These are phyloP conservation scores for Punctoribates punctum DNA, from an alignment of 2,888 invertebrate genomes.

Conservation along the genomic window DNA sequence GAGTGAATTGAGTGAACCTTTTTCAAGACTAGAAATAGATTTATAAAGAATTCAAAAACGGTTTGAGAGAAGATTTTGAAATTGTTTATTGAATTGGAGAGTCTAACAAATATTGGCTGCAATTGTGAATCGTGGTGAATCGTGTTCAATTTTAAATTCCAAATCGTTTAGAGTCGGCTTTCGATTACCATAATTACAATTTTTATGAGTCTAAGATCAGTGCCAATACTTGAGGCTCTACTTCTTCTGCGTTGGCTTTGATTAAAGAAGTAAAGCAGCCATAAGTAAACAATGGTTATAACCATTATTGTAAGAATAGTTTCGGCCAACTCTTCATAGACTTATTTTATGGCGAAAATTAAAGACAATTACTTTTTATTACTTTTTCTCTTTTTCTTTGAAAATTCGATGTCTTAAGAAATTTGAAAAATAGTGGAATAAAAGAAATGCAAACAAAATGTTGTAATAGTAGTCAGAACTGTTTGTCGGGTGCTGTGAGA, in stretches of 20 bases:
- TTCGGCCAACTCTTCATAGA: background rate
- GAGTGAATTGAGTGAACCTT: too few relatives aligned
- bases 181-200: slow-evolving; percentile 26
- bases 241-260: background rate
- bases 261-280: background rate
- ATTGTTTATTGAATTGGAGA: too few relatives aligned
- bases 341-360: background rate
- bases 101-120: too few relatives aligned
- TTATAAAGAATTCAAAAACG: too few relatives aligned
- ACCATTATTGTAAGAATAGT: background rate
- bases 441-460: background rate
- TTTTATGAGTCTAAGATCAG: background rate
- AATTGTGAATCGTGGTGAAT: background rate
- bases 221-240: background rate
- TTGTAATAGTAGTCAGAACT: background rate
- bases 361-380: background rate
- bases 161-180: slow-evolving; percentile 5
- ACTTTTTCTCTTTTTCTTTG: background rate
- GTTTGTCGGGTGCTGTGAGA: slow-evolving; percentile 7
- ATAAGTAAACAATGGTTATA: background rate
- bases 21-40: too few relatives aligned
- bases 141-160: background rate
- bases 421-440: background rate
- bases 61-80: too few relatives aligned
- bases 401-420: background rate